Conservation (phyloP, 2,113 vertebrate species). For the Salvelinus namaycush region DNA sequence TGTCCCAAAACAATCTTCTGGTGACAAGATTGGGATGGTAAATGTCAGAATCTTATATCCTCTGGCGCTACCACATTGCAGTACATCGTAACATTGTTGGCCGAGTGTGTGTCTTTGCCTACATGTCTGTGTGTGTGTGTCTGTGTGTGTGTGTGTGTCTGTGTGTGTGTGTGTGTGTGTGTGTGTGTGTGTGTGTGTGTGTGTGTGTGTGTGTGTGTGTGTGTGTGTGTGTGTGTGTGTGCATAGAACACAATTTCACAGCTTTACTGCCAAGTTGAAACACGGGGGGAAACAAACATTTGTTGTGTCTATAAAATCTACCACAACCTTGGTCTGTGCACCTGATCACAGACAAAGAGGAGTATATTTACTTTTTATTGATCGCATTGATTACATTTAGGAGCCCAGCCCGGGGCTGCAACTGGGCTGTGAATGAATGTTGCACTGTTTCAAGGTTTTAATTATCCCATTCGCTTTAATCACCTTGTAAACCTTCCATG, state of each 20-base stretch:
- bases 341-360: constrained; percentile 60
- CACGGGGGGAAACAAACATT: constrained; percentile 45
- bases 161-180: too few species aligned
- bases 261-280: constrained; percentile 59
- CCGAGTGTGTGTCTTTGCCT: neutral
- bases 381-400: constrained; percentile 66
- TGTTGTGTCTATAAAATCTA: constrained; percentile 61
- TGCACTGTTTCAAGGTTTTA: constrained; percentile 59
- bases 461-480: constrained; percentile 70
- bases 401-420: constrained; percentile 45
- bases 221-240: too few species aligned
- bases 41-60: constrained; percentile 63
- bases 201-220: too few species aligned
- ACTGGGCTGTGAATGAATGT: constrained; percentile 44
- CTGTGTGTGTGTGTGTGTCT: too few species aligned
- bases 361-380: constrained; percentile 68
- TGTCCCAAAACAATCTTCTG: constrained; percentile 26
- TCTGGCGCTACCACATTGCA: constrained; percentile 29
- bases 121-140: neutral
- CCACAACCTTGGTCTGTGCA: constrained; percentile 51
- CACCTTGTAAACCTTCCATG: constrained; percentile 65
- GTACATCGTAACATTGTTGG: constrained; percentile 31
- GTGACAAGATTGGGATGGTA: constrained; percentile 31
- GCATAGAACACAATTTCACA: constrained; percentile 43
- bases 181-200: too few species aligned